Base-by-base conservation (phyloP, 2,797 vertebrate species). In the Ptychobarbus kaznakovi region DNA sequence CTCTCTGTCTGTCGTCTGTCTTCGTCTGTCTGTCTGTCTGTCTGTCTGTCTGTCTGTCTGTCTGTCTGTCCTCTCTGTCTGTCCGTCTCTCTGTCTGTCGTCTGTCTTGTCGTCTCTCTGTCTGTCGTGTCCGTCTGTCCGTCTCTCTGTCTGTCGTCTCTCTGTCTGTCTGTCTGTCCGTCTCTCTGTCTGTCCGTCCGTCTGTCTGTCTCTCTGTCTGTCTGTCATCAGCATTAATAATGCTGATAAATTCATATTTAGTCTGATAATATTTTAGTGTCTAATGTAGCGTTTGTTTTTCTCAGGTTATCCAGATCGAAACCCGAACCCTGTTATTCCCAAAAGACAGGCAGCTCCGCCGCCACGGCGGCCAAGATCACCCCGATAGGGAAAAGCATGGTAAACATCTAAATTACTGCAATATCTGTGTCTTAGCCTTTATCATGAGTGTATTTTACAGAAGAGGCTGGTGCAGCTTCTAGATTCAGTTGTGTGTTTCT, bases 301-400 rank as follows among this genome's bases (percentile, higher is more conserved):
- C 20, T 83, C 40, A 87, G 88, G 77, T 79, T 90, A 56, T 76
- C 66, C 88, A 92, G 95, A 94, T 28, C 93, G 88, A 83, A 79
- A 72, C 0, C 73, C 91, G 74, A 89, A 78, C 38, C 86, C 90
- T 40, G 66, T 65, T 25, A 82, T 87, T 78, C 84, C 90, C 49
- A 91, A 89, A 83, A 93, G 94, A 32, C 90, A 90, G 86, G 90
- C 88, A 13, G 88, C 83, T 44, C 94, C 92, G 18, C 93, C 93
- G 16, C 93, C 92, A 58, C 91, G 92, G 69, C 84, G 18, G 65
- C 82, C 53, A 92, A 92, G 80, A 74, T 66, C 51, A 28, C 51
- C 18, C 88, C 88, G n/a, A 46, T 51, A 0, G 66, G 53, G 51
- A 93, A 91, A 87, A 4, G 40, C 32, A 15, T 2, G 85, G 92